Conservation (phyloP, 2,797 vertebrate genomes). For the Taeniopygia guttata region DNA sequence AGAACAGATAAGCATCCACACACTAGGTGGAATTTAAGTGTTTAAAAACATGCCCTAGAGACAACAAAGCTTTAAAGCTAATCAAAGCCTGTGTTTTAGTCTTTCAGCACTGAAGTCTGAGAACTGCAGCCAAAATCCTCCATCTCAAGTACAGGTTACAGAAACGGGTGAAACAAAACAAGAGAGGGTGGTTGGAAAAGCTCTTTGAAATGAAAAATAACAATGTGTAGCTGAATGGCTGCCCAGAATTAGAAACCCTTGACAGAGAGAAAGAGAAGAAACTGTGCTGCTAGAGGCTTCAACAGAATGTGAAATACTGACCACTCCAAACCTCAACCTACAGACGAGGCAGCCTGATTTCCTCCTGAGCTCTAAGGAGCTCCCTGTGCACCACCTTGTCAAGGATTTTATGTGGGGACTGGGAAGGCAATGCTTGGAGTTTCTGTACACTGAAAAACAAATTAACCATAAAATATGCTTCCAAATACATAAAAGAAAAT, state of each 20-base stretch:
- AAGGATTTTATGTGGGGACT: background rate
- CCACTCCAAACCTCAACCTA: background rate
- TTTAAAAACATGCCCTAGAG: background rate
- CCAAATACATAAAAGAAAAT: background rate
- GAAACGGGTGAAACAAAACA: background rate
- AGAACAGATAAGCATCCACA: background rate
- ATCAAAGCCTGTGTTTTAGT: background rate
- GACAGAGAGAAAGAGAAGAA: background rate
- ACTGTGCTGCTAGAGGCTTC: background rate
- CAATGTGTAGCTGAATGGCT: background rate
- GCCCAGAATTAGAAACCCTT: background rate
- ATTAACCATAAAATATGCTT: background rate
- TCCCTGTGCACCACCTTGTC: background rate
- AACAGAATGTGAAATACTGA: background rate
- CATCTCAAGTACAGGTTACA: background rate
- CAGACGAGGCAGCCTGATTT: background rate
- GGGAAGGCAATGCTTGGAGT: background rate
- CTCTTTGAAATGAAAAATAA: background rate
- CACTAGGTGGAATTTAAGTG: background rate
- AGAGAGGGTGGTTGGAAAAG: background rate
- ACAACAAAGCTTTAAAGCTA: background rate
- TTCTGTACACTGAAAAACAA: background rate
- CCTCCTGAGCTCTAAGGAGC: background rate
- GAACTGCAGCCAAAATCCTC: background rate
- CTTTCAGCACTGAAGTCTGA: background rate